Base-by-base conservation (phyloP, 2,797 vertebrate genomes). In the Podarcis lilfordi region DNA sequence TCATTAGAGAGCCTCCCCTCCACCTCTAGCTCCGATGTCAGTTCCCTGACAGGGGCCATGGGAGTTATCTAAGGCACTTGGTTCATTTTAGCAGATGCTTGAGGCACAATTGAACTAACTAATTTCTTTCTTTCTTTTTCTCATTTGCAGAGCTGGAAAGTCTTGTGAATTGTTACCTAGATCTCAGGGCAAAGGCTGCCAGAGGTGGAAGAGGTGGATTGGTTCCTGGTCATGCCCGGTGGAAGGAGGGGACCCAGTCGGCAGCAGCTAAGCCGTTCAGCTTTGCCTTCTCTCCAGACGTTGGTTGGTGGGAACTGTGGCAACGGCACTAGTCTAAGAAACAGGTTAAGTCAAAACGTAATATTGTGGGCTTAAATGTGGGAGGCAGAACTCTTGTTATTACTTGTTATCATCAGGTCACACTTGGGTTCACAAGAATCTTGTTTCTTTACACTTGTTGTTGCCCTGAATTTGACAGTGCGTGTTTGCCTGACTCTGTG, bases 191-290 rank as follows among this genome's bases (percentile, higher is more conserved):
- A 97, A 97, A 95, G 96, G 95, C 95, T 95, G 94, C 96, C 72
- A 91, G 96, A 97, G 95, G 95, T 95, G 95, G 96, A 97, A 97
- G 97, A 97, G 96, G 97, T 96, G 96, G 97, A 96, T 93, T 95
- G 96, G 97, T 95, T 95, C 96, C 97, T 94, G 97, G 98, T 98
- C 98, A 99, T 99, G 99, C 99, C 99, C 97, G 98, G 99, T 97
- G 98, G 99, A 97, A 98, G 99, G 97, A 98, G 99, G 98, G 99
- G 99, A 97, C 99, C 98, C 94, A 99, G 98, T 96, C 98, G 99
- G 98, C 99, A 99, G 97, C 99, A 99, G 97, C 97, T 99, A 96
- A 99, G 98, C 98, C 98, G 99, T 96, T 98, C 98, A 94, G 98
- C 98, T 94, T 98, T 99, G 96, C 99, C 99, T 85, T 99, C 99